Evolutionary conservation across 2,888 invertebrate genomes (phyloP), one percentile per base, ranked within the genome.

Genomic region (Hyalella azteca): DNA sequence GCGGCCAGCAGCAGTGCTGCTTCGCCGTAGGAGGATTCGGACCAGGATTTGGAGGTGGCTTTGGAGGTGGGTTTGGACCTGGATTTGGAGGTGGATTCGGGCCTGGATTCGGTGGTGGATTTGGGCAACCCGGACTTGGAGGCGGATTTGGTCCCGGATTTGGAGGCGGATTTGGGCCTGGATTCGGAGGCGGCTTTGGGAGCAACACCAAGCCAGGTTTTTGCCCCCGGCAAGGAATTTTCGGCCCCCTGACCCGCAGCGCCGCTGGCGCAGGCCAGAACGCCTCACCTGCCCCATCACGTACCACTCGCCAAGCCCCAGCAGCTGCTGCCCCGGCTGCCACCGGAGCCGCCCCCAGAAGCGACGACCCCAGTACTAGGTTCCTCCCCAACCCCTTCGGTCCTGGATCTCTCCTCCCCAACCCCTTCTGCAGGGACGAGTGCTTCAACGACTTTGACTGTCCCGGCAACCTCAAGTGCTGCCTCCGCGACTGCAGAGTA

Each of bases 401-500:
- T 0, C 75, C 75, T 15, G 75, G 75, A 19, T 40, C 60, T 41
- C 19, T 45, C 7, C 0, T 79, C n/a, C 75, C 79, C 36, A 73
- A 79, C 54, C 78, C 77, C 32, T 79, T 79, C 73, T 81, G 81
- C 45, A 66, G 19, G 4, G 39, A 41, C 15, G 59, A 73, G n/a
- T 81, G 81, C 48, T 77, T 48, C 73, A 79, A 54, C 29, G 81
- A 81, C 48, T 79, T 79, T 39, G 79, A 81, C 77, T 81, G 81
- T 22, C 79, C 59, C 3, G 81, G 79, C 29, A 50, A 36, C 22
- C 73, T 81, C 39, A 81, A 81, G 54, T 81, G 81, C 59, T 81
- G 81, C 41, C 32, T 73, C 45, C n/a, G 39, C 36, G 59, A 79
- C 39, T 81, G 81, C 29, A 39, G 54, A 9, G n/a, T 54, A 26